Base-by-base conservation (phyloP, 1,140 invertebrate species). In the Oedothorax gibbosus region DNA sequence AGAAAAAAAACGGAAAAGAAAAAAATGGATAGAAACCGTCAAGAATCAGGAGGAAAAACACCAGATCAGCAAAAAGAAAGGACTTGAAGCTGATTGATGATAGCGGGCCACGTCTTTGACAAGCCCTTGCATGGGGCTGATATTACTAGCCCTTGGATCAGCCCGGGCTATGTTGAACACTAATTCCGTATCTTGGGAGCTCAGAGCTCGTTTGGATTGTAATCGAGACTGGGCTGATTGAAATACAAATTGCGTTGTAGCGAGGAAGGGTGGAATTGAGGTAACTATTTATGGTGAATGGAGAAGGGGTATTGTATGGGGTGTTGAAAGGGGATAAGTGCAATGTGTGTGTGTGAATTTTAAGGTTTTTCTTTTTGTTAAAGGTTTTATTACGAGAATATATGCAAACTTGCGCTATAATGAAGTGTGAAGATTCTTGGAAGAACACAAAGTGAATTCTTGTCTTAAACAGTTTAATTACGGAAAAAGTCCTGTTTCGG, bases 21-120 rank as follows among this genome's bases (percentile, higher is more conserved):
- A 35, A 35, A 35, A 35, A 35, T 35, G 35, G 35, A 35, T 35
- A 35, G 35, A 35, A 11, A 21, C 50, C 35, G 53, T 51, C 21
- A 72, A 72, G 9, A 51, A 21, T 72, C 69, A 72, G 21, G 18
- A 72, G 15, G 15, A 51, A 49, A 72, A 15, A 21, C 65, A 11
- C 49, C 14, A 21, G 53, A 49, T 14, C 53, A 7, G 50, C 14
- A 72, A 35, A 66, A 79, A 68, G 21, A 79, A 79, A 68, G 35
- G 7, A 20, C 14, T 12, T 35, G 35, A 35, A 35, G 35, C 50
- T 79, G 77, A 79, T 79, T 79, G 77, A 79, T 79, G 77, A 79
- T 56, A 11, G 11, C 18, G 6, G 56, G 77, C 56, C 49, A 18
- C 64, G 20, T n/a, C 56, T 79, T 56, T 79, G 77, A 79, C 77